Evolutionary conservation across 1,140 invertebrate species (phyloP).

Genomic region (Oncopodura yosiiana): DNA sequence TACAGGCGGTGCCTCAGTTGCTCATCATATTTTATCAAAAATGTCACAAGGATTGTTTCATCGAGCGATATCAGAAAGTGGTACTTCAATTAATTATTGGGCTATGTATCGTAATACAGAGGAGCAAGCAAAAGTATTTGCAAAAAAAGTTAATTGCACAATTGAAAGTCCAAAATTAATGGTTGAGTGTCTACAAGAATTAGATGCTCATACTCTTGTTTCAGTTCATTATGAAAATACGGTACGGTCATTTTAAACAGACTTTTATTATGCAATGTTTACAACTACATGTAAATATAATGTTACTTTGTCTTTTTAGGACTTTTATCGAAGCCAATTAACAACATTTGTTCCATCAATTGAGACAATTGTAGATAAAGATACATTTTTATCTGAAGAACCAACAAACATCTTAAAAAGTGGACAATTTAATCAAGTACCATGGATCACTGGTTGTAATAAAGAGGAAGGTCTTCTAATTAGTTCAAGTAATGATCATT

Average conservation of each 20-base stretch:
- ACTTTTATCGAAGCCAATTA: not conserved
- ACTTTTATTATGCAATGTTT: not conserved
- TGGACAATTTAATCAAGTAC: not conserved
- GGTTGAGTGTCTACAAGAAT: not conserved
- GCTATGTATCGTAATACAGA: not conserved
- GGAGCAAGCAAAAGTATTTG: slow-evolving; percentile 7
- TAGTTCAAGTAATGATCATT: not conserved
- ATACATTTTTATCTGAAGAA: not conserved
- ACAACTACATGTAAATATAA: too few species aligned
- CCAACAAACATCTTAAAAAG: not conserved
- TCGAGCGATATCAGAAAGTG: not conserved
- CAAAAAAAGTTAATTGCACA: not conserved
- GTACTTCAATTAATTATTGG: slow-evolving; percentile 1
- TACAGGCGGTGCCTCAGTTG: not conserved
- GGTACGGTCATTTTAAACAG: not conserved
- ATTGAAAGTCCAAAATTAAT: not conserved
- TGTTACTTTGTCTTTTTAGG: not conserved
- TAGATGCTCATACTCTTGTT: slow-evolving; percentile 2
- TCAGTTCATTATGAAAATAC: slow-evolving; percentile 1
- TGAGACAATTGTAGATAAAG: not conserved
- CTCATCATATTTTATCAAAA: not conserved
- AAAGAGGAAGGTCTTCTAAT: slow-evolving; percentile 2
- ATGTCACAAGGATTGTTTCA: not conserved
- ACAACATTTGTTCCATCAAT: slow-evolving; percentile 5
- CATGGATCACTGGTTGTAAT: slow-evolving; percentile 4